These are phyloP conservation scores for Myrmecobius fasciatus DNA, from an alignment of 2,113 vertebrate genomes.

Conservation along the genomic window DNA sequence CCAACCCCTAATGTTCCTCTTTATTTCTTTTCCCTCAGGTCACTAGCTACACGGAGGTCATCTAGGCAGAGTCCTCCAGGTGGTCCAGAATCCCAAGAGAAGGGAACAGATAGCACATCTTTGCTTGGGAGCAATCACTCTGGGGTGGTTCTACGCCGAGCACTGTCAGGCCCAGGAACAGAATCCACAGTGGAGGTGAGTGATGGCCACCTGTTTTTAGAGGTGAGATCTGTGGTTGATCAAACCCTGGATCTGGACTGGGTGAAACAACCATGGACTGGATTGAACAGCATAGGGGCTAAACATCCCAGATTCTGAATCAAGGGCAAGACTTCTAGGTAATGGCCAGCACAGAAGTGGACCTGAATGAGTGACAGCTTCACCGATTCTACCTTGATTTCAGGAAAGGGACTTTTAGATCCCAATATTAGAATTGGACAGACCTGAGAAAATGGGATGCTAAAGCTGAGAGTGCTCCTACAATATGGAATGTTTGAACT, in stretches of 20 bases:
- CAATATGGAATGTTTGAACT: background rate
- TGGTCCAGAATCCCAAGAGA: constrained; percentile 73
- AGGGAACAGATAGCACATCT: constrained; percentile 83
- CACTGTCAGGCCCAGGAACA: constrained; percentile 86
- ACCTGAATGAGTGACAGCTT: background rate
- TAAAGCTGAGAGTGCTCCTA: background rate
- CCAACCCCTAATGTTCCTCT: background rate
- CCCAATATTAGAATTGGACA: background rate
- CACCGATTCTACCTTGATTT: background rate
- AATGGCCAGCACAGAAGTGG: background rate
- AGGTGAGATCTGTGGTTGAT: constrained; percentile 81
- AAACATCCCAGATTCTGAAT: background rate
- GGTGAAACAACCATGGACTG: background rate
- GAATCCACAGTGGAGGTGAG: constrained; percentile 85
- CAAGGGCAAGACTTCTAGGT: background rate
- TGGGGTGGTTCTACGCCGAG: constrained; percentile 89
- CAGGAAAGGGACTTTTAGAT: background rate
- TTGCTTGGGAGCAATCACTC: constrained; percentile 89
- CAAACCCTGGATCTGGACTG: background rate
- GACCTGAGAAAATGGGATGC: background rate
- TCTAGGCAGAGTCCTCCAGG: constrained; percentile 68
- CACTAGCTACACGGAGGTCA: constrained; percentile 82
- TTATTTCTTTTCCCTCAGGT: constrained; percentile 70
- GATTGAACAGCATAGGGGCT: background rate
- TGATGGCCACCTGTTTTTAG: constrained; percentile 88